Base-by-base conservation (phyloP, 1,140 invertebrate species). In the Macrobrachium rosenbergii region DNA sequence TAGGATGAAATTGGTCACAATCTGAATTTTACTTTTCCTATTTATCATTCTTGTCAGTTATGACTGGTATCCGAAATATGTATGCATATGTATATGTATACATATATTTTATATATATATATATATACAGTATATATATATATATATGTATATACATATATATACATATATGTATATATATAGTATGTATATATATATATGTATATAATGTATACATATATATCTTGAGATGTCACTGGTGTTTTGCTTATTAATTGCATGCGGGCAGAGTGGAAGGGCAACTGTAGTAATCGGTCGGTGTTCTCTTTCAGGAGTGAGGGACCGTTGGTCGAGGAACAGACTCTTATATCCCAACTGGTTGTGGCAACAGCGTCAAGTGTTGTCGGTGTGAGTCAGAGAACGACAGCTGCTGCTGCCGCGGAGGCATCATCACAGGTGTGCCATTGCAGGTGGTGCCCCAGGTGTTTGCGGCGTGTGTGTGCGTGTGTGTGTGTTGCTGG, bases 281-380 rank as follows among this genome's bases (percentile, higher is more conserved):
- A 80, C 10, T 80, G 58, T 80, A 62, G 14, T 63, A 62, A 37
- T 62, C 45, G 23, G n/a, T 45, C 43, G 21, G 45, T 21, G n/a
- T 23, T 86, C 64, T 86, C 43, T 86, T 86, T 86, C 83, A 86
- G 83, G 78, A 80, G 83, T 86, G 83, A 86, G 83, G 10, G 6
- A 12, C 19, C 17, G 16, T 45, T 11, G 14, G 17, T 59, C 58
- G 69, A 23, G 19, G 28, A 12, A 21, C 78, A 45, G 58, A 17
- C 21, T 37, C 84, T 87, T 87, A 81, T 87, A 87, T 82, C 52
- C 52, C 58, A 19, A 37, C 59, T 45, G 52, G 52, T 28, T 8
- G 8, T 37, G 72, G 78, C 85, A 81, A 77, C 77, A 63, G 81
- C 59, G 85, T 73, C 58, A 69, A 58, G 58, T 62, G 79, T 16